phyloP scores from a whole-genome alignment of 2,113 vertebrate species.

The Seriola rivoliana region DNA sequence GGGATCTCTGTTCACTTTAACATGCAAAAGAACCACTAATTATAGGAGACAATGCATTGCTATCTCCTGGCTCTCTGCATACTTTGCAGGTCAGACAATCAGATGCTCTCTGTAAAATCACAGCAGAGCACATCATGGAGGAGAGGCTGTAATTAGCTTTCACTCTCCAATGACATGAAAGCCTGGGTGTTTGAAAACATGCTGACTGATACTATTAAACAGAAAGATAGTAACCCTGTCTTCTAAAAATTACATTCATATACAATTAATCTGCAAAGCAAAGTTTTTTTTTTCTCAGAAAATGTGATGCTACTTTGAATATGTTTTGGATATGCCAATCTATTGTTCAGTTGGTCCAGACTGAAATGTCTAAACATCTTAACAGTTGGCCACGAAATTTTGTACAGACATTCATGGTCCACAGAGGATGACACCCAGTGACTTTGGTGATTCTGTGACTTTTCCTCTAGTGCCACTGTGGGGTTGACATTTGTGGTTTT shows the following conservation, averaged over 20 bases:
- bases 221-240: not conserved
- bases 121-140: conserved; percentile 46
- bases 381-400: not conserved
- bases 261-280: not conserved
- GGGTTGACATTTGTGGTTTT: too few species aligned
- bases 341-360: not conserved
- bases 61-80: conserved; percentile 76
- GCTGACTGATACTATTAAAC: conserved; percentile 14
- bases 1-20: conserved; percentile 81
- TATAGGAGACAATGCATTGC: conserved; percentile 76
- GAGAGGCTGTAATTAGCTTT: conserved; percentile 69
- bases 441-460: not conserved
- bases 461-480: not conserved
- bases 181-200: conserved; percentile 48
- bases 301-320: not conserved
- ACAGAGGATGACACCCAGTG: not conserved
- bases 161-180: conserved; percentile 41
- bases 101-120: conserved; percentile 71
- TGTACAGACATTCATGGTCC: not conserved
- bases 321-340: not conserved
- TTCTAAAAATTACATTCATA: not conserved
- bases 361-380: not conserved
- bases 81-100: conserved; percentile 77
- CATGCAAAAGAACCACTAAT: conserved; percentile 82
- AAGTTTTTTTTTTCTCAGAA: not conserved